Evolutionary conservation across 2,888 invertebrate genomes (phyloP).

Genomic region (Scaptomyza parva): DNA sequence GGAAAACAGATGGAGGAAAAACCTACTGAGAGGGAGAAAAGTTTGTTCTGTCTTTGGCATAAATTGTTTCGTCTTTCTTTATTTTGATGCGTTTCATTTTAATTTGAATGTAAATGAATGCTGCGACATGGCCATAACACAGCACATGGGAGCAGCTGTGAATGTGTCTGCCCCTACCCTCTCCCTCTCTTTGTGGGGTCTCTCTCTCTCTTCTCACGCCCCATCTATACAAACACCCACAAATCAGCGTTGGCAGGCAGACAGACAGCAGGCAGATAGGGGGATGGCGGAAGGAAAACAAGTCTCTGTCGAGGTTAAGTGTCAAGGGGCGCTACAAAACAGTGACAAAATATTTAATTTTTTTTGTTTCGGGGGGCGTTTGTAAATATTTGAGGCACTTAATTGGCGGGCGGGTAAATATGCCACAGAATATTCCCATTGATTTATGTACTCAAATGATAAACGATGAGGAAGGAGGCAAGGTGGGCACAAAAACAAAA

Average conservation of each 20-base stretch:
- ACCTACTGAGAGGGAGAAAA: slow-evolving; percentile 7
- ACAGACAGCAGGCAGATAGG: slow-evolving; percentile 5
- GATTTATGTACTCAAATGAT: slow-evolving; percentile 45
- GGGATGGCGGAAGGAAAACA: too few relatives aligned
- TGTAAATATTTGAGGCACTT: slow-evolving; percentile 79
- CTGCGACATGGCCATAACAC: slow-evolving; percentile 39
- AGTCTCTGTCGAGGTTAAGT: slow-evolving; percentile 73
- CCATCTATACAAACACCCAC: slow-evolving; percentile 40
- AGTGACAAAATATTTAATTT: slow-evolving; percentile 81
- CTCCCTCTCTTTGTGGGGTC: neutral
- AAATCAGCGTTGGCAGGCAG: slow-evolving; percentile 54
- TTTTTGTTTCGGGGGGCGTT: slow-evolving; percentile 70
- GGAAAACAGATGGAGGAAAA: neutral
- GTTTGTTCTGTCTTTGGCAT: slow-evolving; percentile 61
- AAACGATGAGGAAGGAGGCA: neutral
- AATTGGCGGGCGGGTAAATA: slow-evolving; percentile 58
- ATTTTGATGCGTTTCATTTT: slow-evolving; percentile 69
- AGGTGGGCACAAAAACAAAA: neutral
- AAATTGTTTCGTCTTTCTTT: slow-evolving; percentile 62
- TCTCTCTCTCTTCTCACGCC: slow-evolving; percentile 1
- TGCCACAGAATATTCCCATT: slow-evolving; percentile 23
- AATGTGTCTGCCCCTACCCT: slow-evolving; percentile 26
- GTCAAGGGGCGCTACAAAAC: slow-evolving; percentile 74
- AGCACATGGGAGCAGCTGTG: slow-evolving; percentile 61
- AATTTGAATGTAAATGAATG: slow-evolving; percentile 82